Base-by-base conservation (phyloP, 2,888 invertebrate genomes). In the Lasioglossum zephyrum region DNA sequence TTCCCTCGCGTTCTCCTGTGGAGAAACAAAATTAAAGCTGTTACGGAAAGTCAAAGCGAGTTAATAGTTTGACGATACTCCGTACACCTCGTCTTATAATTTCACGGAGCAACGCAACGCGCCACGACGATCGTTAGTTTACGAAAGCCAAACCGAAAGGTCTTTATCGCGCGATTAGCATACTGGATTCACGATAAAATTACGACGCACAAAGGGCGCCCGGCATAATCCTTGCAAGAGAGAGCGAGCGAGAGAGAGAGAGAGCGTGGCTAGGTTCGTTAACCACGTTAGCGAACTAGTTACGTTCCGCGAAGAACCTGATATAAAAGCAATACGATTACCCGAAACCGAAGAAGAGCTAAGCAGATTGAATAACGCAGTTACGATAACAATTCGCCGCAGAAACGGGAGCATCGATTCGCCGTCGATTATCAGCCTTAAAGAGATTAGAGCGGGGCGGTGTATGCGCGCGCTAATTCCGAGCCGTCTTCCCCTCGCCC, bases 341-440 rank as follows among this genome's bases (percentile, higher is more conserved):
- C 16, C 47, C 5, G 66, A 69, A 73, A 41, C 5, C 16, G n/a
- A 39, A 9, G 18, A 26, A 26, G 60, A 44, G 53, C 69, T 66
- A 73, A 44, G 49, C 39, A 66, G 41, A 75, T 41, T 22, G n/a
- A 26, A 41, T 60, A 47, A 57, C 47, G 53, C n/a, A 57, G 74
- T 83, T 49, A 75, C 39, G 57, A 74, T 74, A 47, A 70, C 63
- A 63, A 79, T 73, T 73, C 47, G 49, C 39, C n/a, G 47, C 47
- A 44, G 39, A 49, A 47, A 70, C 41, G 39, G 57, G 47, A 66
- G 66, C 39, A 75, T 41, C 44, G 41, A 77, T 77, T 53, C 77
- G 26, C 70, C 70, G 77, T 69, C 77, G 53, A 77, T 77, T 74
- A 79, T 79, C 74, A 79, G 74, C 63, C 73, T 49, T 47, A 74